Evolutionary conservation across 2,888 invertebrate genomes (phyloP), one percentile per base, ranked within the genome.

Genomic region (Chaetoderma sp.): DNA sequence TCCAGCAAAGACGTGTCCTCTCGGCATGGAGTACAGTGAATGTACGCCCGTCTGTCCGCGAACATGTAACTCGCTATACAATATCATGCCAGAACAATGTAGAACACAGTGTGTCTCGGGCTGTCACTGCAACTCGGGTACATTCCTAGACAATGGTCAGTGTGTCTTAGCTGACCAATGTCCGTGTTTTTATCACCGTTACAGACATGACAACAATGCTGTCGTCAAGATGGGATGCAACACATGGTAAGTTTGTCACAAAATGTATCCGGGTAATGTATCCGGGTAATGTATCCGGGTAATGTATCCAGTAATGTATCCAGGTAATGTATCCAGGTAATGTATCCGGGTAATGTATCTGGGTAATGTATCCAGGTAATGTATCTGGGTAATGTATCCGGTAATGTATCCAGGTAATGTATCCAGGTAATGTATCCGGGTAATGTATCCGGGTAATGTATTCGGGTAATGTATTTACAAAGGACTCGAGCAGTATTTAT

Each of bases 101-200:
- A 63, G 68, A 16, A 83, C 86, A 54, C 86, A 88, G 4, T 95
- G 95, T 77, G 91, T 92, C 58, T 94, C 94, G 82, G 95, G 95
- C 0, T 95, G 95, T 83, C 93, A 92, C 87, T 95, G 95, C 81
- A 93, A 94, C 0, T 87, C 89, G 16, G 94, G 93, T 0, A 90
- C 91, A 0, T 89, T 94, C 57, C 49, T 74, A 39, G 67, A 72
- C 60, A 50, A 72, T 27, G 73, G 70, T 8, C 42, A 60, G 49
- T 77, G 77, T 56, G 47, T 77, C 18, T 13, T 39, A 10, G 57
- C 67, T 10, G 56, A 52, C 21, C 49, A 63, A 8, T 73, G 74
- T 50, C 73, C 74, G 0, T 73, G 74, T 52, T 50, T 36, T 44
- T 54, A 67, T 32, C 66, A 74, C 45, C 69, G 70, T 50, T 58